These are phyloP conservation scores for Aphelenchoides bicaudatus DNA, from an alignment of 2,888 invertebrate genomes.

Conservation along the genomic window DNA sequence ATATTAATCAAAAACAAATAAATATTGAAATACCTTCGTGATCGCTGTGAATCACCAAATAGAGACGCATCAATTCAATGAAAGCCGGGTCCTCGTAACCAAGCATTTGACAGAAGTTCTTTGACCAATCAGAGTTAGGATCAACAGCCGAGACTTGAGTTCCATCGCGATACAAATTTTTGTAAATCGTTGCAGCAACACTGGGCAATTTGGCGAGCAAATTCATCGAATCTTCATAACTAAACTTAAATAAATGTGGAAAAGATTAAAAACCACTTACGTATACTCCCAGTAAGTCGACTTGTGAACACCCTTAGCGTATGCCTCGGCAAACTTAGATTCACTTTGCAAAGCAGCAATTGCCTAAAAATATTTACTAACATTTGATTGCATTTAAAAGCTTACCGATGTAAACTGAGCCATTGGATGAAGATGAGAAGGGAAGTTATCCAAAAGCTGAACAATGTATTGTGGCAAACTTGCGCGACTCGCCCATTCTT, in stretches of 20 bases:
- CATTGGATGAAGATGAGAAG: constrained; percentile 74
- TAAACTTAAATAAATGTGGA: constrained; percentile 65
- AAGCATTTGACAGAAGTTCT: constrained; percentile 85
- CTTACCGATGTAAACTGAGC: no score
- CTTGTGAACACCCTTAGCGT: constrained; percentile 79
- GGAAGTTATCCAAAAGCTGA: constrained; percentile 84
- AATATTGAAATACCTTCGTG: no score
- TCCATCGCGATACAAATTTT: constrained; percentile 79
- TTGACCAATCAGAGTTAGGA: constrained; percentile 79
- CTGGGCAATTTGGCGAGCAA: constrained; percentile 89
- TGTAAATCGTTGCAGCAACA: constrained; percentile 86
- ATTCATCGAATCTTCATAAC: constrained; percentile 89
- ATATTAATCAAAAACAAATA: no score
- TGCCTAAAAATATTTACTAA: no score
- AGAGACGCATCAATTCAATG: constrained; percentile 84
- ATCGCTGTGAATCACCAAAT: constrained; percentile 73
- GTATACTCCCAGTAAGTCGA: constrained; percentile 74
- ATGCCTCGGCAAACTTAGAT: constrained; percentile 85
- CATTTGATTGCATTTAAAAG: no score
- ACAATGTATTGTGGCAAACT: constrained; percentile 87
- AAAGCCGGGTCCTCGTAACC: constrained; percentile 77
- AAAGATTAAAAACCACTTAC: constrained; percentile 25
- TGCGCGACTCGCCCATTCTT: constrained; percentile 82
- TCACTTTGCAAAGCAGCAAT: constrained; percentile 86
- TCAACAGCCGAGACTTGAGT: constrained; percentile 84